phyloP scores from a whole-genome alignment of 1,140 invertebrate species.

The Lepidurus arcticus region DNA sequence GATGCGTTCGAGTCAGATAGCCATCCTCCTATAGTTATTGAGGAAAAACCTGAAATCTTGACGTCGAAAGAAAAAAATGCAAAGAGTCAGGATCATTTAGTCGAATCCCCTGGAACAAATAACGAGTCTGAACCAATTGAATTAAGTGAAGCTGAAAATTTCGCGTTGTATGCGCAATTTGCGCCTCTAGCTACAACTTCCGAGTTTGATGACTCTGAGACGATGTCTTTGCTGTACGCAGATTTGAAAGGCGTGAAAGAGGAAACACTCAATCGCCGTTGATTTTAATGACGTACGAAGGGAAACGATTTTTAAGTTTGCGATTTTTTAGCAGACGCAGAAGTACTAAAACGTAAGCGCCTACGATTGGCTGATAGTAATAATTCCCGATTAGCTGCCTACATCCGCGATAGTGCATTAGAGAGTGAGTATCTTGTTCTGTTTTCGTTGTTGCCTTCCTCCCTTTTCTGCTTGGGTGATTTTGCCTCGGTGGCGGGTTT shows the following conservation, averaged over 20 bases:
- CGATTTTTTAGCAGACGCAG: constrained; percentile 34
- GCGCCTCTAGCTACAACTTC: constrained; percentile 74
- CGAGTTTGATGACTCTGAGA: constrained; percentile 67
- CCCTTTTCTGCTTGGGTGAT: neutral
- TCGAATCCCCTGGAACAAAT: neutral
- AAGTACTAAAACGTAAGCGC: constrained; percentile 37
- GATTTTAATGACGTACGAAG: neutral
- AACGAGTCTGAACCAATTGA: constrained; percentile 49
- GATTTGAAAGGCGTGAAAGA: constrained; percentile 32
- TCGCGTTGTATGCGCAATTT: constrained; percentile 73
- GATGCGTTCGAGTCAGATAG: constrained; percentile 19
- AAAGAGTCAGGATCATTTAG: neutral
- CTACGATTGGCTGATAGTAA: constrained; percentile 36
- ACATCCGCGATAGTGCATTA: constrained; percentile 31
- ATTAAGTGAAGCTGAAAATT: constrained; percentile 76
- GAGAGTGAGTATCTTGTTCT: constrained; percentile 31
- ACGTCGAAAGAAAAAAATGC: neutral
- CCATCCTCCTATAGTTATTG: neutral
- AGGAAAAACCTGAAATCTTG: neutral
- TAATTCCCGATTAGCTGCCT: constrained; percentile 30
- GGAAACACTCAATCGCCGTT: neutral
- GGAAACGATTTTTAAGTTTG: constrained; percentile 2
- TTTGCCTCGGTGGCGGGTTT: constrained; percentile 7
- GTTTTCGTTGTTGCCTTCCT: neutral
- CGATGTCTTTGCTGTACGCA: constrained; percentile 33